These are phyloP conservation scores for Neogale vison DNA, from an alignment of 2,113 vertebrate genomes.

Conservation along the genomic window DNA sequence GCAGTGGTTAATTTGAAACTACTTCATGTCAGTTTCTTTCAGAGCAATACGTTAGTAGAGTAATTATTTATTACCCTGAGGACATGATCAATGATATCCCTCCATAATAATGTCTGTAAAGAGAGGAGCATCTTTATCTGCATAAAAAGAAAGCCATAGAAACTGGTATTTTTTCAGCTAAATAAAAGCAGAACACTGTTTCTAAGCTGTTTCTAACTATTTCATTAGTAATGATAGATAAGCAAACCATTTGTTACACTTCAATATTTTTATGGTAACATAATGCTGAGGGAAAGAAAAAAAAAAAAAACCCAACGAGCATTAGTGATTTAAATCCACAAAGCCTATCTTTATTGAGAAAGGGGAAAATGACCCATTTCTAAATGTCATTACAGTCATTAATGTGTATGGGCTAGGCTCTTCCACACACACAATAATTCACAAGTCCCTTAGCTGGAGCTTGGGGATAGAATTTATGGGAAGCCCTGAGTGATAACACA, in stretches of 20 bases:
- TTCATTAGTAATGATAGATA: slow-evolving; percentile 57
- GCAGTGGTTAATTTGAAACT: slow-evolving; percentile 79
- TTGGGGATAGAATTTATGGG: slow-evolving; percentile 41
- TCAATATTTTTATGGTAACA: slow-evolving; percentile 62
- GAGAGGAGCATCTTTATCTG: slow-evolving; percentile 62
- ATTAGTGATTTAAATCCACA: slow-evolving; percentile 59
- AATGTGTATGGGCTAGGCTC: slow-evolving; percentile 3
- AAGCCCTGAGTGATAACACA: slow-evolving; percentile 62
- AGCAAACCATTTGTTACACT: slow-evolving; percentile 62
- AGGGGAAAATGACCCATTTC: slow-evolving; percentile 57
- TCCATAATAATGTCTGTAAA: slow-evolving; percentile 70
- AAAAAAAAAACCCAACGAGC: neutral
- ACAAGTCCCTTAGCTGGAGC: slow-evolving; percentile 31
- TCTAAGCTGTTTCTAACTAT: slow-evolving; percentile 55
- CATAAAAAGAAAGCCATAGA: slow-evolving; percentile 68
- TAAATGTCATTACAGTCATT: slow-evolving; percentile 67
- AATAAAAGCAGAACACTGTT: slow-evolving; percentile 66
- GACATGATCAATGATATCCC: slow-evolving; percentile 80
- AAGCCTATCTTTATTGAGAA: slow-evolving; percentile 56
- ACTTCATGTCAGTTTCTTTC: slow-evolving; percentile 80
- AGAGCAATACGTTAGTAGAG: slow-evolving; percentile 76
- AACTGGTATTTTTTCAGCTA: slow-evolving; percentile 51
- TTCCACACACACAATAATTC: slow-evolving; percentile 40
- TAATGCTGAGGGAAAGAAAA: neutral
- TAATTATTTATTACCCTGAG: slow-evolving; percentile 81